Evolutionary conservation across 2,797 vertebrate genomes (phyloP).

Genomic region (Spheniscus humboldti): DNA sequence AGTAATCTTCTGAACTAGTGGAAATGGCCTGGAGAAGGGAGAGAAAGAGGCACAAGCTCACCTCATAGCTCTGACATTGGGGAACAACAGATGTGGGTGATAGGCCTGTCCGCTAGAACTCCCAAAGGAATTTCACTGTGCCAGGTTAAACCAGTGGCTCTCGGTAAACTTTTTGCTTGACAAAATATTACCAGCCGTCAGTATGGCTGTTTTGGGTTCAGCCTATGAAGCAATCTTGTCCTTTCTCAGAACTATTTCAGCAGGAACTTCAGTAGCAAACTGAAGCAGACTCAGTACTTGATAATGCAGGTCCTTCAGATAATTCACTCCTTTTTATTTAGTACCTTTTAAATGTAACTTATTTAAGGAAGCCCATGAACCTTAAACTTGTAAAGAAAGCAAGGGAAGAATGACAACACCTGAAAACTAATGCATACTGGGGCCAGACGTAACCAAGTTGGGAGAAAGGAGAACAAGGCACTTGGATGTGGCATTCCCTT

Average conservation of each 20-base stretch:
- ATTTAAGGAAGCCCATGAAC: constrained; percentile 15
- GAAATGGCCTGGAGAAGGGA: not conserved
- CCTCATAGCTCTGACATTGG: not conserved
- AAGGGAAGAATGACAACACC: not conserved
- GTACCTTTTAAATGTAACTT: constrained; percentile 46
- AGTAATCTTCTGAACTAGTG: not conserved
- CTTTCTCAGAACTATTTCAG: not conserved
- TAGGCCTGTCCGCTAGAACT: not conserved
- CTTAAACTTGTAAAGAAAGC: not conserved
- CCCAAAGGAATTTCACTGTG: constrained; percentile 32
- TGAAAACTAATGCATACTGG: not conserved
- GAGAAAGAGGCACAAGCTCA: too few relatives aligned
- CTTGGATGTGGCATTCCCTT: not conserved
- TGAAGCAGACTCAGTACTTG: constrained; percentile 11
- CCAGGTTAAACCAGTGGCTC: constrained; percentile 14
- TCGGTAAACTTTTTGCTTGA: not conserved
- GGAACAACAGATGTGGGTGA: not conserved
- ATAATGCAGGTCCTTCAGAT: not conserved
- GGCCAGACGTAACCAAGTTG: not conserved
- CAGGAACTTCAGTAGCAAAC: not conserved
- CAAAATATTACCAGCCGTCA: not conserved
- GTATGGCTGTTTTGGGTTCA: not conserved
- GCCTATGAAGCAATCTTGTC: not conserved
- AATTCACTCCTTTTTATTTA: constrained; percentile 22
- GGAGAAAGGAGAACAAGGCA: not conserved